Evolutionary conservation across 2,888 invertebrate genomes (phyloP), one percentile per base, ranked within the genome.

Genomic region (Dolichopus griseipennis): DNA sequence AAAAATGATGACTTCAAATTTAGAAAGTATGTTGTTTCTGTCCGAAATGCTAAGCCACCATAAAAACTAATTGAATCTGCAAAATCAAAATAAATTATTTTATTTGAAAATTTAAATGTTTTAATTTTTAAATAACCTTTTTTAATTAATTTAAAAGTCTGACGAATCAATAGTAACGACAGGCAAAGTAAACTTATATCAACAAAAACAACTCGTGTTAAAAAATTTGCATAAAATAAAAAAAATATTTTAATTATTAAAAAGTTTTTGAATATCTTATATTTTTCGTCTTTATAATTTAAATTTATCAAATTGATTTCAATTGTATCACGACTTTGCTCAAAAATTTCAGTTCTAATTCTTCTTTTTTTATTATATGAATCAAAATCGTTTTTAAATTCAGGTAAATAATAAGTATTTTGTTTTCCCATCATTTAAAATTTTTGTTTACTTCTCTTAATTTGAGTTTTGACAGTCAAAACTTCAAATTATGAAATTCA

Each of bases 41-140:
- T 74, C 72, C 82, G 81, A 2, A 82, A 71, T 0, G 79, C 82
- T 73, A 82, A 76, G 1, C 52, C 52, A 18, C 52, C 52, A 52
- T 52, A 52, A 18, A 52, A 52, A 52, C 52, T 12, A 12, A 52
- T 52, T 52, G 52, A 52, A 52, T 52, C 52, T 52, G n/a, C 9
- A 52, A 18, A 27, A n/a, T 43, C 3, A 3, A 52, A 52, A 18
- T 52, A 52, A 27, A 27, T 5, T 27, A 4, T 27, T 4, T 4
- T 27, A 27, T 27, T 27, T 4, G 2, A 27, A 4, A 4, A 27
- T 12, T 18, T 52, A 18, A 7, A 18, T 1, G 52, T 18, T 52
- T 18, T 18, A 15, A 3, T 3, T 15, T 52, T 52, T 52, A 4
- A 18, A 52, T n/a, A 52, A 52, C 52, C 52, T 18, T 52, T 52